Base-by-base conservation (phyloP, 1,140 invertebrate genomes). In the Drosophila subpulchrella region DNA sequence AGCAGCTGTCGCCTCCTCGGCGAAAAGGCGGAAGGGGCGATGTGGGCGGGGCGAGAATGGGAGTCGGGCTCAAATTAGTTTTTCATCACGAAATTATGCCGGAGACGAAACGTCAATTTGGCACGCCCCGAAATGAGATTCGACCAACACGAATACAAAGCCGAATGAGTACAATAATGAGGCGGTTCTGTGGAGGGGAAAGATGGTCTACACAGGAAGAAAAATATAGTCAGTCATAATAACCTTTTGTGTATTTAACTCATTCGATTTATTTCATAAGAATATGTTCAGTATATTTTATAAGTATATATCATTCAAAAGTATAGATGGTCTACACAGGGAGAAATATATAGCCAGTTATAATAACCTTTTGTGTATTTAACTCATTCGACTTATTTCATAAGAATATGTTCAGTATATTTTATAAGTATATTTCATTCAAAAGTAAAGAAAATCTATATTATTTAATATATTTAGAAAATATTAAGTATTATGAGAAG, bases 51-150 rank as follows among this genome's bases (percentile, higher is more conserved):
- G 7, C 30, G 13, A 34, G 39, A 58, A 17, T 32, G 55, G 41
- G 73, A 78, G 72, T 54, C 70, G 54, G 75, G 46, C 67, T 58
- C 78, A 86, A 86, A 88, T 88, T 86, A 68, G 74, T 82, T 86
- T 86, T 86, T 82, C 82, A 86, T 76, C 83, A 78, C 66, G 56
- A 77, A 77, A 75, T 75, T 75, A 75, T 77, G 74, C 75, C 63
- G 47, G 71, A 79, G 75, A 78, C 75, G 58, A 76, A 85, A 66
- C 75, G 75, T 83, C 80, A 76, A 80, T 80, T 85, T 85, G 71
- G 68, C 82, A 82, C 70, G 76, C 58, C 68, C 74, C 63, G 50
- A 80, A 80, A 84, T 67, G 67, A 80, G 72, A 73, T 58, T 55
- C 61, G 54, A 30, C 44, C 41, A 42, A 75, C 60, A 66, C 73